These are phyloP conservation scores for Acleris emargana DNA, from an alignment of 2,888 invertebrate genomes.

Conservation along the genomic window DNA sequence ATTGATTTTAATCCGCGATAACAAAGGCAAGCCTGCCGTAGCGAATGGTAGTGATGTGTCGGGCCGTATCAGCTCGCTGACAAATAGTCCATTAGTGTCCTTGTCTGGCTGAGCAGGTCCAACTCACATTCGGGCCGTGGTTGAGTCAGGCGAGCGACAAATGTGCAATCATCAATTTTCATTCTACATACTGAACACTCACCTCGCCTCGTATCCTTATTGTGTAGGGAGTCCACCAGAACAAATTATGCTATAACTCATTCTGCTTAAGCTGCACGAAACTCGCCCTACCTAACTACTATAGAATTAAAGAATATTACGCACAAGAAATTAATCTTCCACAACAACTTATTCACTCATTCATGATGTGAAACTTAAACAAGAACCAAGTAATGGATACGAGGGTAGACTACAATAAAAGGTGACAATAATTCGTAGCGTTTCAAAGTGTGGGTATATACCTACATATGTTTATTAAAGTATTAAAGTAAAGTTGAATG, in stretches of 20 bases:
- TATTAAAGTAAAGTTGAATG: no score
- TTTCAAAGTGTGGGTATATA: no score
- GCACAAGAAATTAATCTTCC: constrained; percentile 32
- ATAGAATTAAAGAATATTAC: constrained; percentile 37
- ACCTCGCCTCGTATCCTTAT: constrained; percentile 56
- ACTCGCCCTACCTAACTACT: constrained; percentile 43
- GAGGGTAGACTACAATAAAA: no score
- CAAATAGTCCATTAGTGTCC: constrained; percentile 38
- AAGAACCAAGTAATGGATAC: neutral
- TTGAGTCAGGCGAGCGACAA: constrained; percentile 44
- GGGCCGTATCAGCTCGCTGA: constrained; percentile 17
- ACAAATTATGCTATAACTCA: constrained; percentile 67
- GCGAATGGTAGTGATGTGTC: neutral
- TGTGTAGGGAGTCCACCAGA: constrained; percentile 52
- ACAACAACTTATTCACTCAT: neutral
- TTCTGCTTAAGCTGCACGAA: constrained; percentile 50
- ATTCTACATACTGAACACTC: constrained; percentile 54
- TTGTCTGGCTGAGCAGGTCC: constrained; percentile 24
- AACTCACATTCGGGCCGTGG: constrained; percentile 32
- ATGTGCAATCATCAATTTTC: constrained; percentile 55
- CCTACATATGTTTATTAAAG: no score
- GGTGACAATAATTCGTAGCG: no score
- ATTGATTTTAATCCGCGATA: neutral
- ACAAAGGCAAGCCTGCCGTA: neutral
- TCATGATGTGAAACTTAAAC: neutral